Base-by-base conservation (phyloP, 2,113 vertebrate species). In the Rhinogobius similis region DNA sequence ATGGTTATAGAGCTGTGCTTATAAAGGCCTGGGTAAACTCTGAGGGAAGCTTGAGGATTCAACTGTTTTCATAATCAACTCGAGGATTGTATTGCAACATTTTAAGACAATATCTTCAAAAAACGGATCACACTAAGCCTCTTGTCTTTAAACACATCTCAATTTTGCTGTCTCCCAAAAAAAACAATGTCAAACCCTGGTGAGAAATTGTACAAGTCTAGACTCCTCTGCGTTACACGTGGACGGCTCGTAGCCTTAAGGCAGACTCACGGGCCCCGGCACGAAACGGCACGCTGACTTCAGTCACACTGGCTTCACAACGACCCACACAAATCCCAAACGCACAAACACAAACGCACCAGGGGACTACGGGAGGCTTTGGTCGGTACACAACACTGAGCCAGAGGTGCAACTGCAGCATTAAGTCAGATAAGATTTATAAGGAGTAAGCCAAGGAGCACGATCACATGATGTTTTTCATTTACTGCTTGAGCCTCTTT, bases 211-310 rank as follows among this genome's bases (percentile, higher is more conserved):
- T 7, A 41, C 21, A 88, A 84, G 89, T 81, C 69, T 67, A 81
- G 83, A 86, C 89, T 38, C 59, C 76, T 83, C 76, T 36, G 75
- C 48, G 83, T 77, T 75, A 70, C 79, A 82, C 76, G 70, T 79
- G 83, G 77, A 82, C 65, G 66, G 72, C 72, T 79, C 66, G 71
- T 79, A 77, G 81, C 85, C 83, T 73, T 32, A 48, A 75, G 82
- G 80, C 79, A 62, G 39, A 70, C 64, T 77, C 69, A 68, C 64
- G 63, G 39, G 70, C 63, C 64, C 48, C 20, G 1, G 75, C 93
- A 92, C 64, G 91, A 92, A 50, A 62, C 18, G 56, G 85, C 91
- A 91, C 5, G 88, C 75, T 67, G 67, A 77, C 72, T 78, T 82
- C 69, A 79, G 59, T 71, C 75, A 73, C 61, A 62, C 10, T 20